These are phyloP conservation scores for Quadroppia sp. DNA, from an alignment of 2,888 invertebrate species.

Conservation along the genomic window DNA sequence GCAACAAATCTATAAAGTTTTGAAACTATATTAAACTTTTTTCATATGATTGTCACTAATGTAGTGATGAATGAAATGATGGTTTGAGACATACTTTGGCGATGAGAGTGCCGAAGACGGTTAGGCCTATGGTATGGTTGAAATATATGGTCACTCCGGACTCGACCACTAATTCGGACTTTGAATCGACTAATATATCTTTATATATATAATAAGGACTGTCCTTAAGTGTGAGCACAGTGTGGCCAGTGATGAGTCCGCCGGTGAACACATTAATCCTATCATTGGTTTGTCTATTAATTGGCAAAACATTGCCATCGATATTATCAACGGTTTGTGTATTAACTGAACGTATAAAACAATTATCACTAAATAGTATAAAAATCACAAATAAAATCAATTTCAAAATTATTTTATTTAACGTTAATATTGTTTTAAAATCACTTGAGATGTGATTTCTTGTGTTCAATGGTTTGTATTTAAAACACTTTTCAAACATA, in stretches of 20 bases:
- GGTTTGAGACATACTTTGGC: slow-evolving; percentile 60
- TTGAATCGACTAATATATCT: slow-evolving; percentile 71
- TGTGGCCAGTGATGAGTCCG: slow-evolving; percentile 16
- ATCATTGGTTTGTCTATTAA: too few species aligned
- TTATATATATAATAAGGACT: slow-evolving; percentile 43
- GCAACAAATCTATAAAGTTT: too few species aligned
- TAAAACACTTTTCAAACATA: slow-evolving; percentile 13
- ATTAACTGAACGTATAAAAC: not conserved
- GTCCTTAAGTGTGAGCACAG: not conserved
- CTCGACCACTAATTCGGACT: slow-evolving; percentile 76
- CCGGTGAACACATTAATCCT: slow-evolving; percentile 16
- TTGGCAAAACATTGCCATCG: not conserved
- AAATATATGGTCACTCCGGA: slow-evolving; percentile 85
- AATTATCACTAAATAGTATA: slow-evolving; percentile 11
- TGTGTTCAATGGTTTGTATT: not conserved
- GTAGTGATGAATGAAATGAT: not conserved
- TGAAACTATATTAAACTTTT: too few species aligned
- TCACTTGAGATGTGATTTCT: not conserved
- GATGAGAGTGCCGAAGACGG: slow-evolving; percentile 73
- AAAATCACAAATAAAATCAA: not conserved
- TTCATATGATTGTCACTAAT: not conserved
- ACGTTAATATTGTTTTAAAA: not conserved
- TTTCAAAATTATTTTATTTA: not conserved
- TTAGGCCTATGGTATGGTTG: slow-evolving; percentile 86
- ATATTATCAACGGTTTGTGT: not conserved